Evolutionary conservation across 2,113 vertebrate genomes (phyloP).

Genomic region (Amphiprion percula): DNA sequence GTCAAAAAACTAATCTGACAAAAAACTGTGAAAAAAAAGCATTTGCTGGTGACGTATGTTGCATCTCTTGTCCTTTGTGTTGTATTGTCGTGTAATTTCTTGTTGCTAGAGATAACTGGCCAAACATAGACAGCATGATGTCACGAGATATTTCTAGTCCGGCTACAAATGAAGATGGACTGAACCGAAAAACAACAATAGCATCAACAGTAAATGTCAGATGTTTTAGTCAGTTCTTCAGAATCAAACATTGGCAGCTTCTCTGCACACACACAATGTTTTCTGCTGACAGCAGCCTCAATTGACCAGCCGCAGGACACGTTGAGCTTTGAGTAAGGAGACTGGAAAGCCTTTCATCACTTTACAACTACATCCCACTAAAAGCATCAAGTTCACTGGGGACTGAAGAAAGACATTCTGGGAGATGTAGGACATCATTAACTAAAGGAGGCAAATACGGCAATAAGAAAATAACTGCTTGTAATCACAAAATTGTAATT

Average conservation of each 20-base stretch:
- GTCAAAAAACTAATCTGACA: background rate
- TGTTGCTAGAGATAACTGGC: conserved; percentile 2
- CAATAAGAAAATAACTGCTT: conserved; percentile 19
- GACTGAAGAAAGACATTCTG: conserved; percentile 49
- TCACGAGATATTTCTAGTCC: background rate
- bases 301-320: conserved; percentile 31
- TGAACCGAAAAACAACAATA: background rate
- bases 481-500: conserved; percentile 29
- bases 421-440: conserved; percentile 31
- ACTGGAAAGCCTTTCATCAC: conserved; percentile 58
- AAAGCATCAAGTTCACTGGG: conserved; percentile 42
- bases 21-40: background rate
- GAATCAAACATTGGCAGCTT: conserved; percentile 42
- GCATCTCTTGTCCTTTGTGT: background rate
- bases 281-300: conserved; percentile 36
- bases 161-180: conserved; percentile 1
- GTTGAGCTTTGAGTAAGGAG: conserved; percentile 15
- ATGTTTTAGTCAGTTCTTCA: conserved; percentile 20
- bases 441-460: conserved; percentile 30
- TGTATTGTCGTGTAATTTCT: background rate
- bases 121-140: background rate
- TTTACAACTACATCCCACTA: conserved; percentile 42
- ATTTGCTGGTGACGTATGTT: background rate
- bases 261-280: conserved; percentile 44
- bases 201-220: conserved; percentile 26